Percentiles rank a stretch among this genome's conserved stretches.
phyloP scores from a whole-genome alignment of 2,888 invertebrate species.

The Aphrophora alni region DNA sequence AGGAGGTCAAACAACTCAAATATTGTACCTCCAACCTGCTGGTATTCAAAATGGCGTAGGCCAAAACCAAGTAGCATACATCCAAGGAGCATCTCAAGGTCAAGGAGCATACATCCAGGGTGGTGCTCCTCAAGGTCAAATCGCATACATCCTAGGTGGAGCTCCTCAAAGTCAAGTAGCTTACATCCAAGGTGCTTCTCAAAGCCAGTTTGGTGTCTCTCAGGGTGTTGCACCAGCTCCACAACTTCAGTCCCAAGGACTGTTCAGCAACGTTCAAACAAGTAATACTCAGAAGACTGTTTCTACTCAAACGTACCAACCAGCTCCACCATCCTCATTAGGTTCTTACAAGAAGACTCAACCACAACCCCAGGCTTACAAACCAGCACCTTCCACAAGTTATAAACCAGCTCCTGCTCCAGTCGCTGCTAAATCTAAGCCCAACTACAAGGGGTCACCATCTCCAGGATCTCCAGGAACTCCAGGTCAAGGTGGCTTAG shows the following conservation, averaged over 20 bases:
- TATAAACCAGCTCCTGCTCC: neutral
- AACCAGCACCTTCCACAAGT: neutral
- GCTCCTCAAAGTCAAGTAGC: neutral
- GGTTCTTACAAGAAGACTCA: neutral
- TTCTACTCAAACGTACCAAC: neutral
- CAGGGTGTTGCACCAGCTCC: neutral
- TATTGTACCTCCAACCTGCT: constrained; percentile 20
- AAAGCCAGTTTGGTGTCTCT: neutral
- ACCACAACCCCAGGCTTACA: neutral
- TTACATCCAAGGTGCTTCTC: neutral
- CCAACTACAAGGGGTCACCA: neutral
- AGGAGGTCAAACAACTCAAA: constrained; percentile 12
- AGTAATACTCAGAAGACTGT: neutral
- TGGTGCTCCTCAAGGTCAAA: neutral
- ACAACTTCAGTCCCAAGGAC: neutral
- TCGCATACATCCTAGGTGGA: neutral
- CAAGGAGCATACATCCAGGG: constrained; percentile 23
- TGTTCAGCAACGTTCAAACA: neutral
- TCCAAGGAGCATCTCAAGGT: constrained; percentile 9
- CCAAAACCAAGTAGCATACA: neutral
- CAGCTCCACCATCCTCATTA: neutral
- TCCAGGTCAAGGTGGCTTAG: neutral
- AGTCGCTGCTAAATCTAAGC: too few species aligned
- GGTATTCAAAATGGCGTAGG: neutral
- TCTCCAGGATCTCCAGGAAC: neutral